Evolutionary conservation across 2,888 invertebrate species (phyloP).

Genomic region (Tricholauxania praeusta): DNA sequence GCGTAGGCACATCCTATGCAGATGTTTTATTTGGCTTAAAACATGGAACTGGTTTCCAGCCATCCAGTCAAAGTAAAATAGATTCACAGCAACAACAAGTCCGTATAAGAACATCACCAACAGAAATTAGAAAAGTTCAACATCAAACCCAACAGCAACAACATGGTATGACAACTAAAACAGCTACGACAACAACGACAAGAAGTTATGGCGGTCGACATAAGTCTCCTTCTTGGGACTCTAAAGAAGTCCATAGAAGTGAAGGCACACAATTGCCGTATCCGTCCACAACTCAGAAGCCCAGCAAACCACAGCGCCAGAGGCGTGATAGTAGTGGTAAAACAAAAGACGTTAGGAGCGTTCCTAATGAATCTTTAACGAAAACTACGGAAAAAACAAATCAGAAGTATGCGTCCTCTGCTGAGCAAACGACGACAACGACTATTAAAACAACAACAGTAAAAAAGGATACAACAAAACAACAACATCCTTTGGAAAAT

Average conservation of each 20-base stretch:
- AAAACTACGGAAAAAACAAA: slow-evolving; percentile 1
- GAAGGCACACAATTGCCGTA: slow-evolving; percentile 48
- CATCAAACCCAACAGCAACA: slow-evolving; percentile 40
- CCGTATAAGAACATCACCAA: slow-evolving; percentile 52
- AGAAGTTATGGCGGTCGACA: slow-evolving; percentile 41
- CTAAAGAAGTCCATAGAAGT: slow-evolving; percentile 53
- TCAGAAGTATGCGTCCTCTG: background rate
- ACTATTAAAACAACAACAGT: slow-evolving; percentile 15
- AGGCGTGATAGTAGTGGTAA: slow-evolving; percentile 46
- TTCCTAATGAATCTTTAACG: slow-evolving; percentile 29
- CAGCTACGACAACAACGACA: slow-evolving; percentile 50
- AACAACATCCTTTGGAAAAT: background rate
- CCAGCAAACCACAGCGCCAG: slow-evolving; percentile 48
- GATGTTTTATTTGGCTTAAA: slow-evolving; percentile 64
- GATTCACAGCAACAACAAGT: slow-evolving; percentile 47
- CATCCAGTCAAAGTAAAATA: slow-evolving; percentile 68
- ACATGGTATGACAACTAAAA: slow-evolving; percentile 65
- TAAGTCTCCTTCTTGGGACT: slow-evolving; percentile 61
- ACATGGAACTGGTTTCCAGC: slow-evolving; percentile 68
- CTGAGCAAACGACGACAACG: slow-evolving; percentile 12
- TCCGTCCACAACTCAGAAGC: slow-evolving; percentile 20
- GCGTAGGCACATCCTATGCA: slow-evolving; percentile 61
- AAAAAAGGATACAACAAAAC: slow-evolving; percentile 21
- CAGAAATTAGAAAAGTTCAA: slow-evolving; percentile 46
- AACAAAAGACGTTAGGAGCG: slow-evolving; percentile 28